Evolutionary conservation across 2,888 invertebrate species (phyloP).

Genomic region (Hyles lineata): DNA sequence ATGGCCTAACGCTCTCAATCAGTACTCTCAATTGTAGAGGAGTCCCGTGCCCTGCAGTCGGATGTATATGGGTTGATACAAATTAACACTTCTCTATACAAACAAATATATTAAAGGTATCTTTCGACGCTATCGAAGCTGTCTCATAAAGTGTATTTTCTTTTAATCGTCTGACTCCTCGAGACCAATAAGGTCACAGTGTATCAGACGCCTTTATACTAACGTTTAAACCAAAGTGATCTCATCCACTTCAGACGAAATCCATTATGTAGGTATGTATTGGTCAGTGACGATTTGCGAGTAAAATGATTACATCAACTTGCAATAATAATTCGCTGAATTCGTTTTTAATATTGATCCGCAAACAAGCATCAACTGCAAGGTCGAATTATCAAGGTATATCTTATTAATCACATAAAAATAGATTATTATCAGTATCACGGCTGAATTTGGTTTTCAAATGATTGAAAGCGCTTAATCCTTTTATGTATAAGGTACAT

Average conservation of each 20-base stretch:
- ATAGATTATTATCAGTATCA: background rate
- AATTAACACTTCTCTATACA: background rate
- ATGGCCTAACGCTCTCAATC: no score
- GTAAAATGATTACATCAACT: slow-evolving; percentile 27
- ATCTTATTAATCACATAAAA: slow-evolving; percentile 2
- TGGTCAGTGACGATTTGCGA: slow-evolving; percentile 22
- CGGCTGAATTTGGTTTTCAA: background rate
- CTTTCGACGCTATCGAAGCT: background rate
- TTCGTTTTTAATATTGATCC: slow-evolving; percentile 7
- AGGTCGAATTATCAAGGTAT: background rate
- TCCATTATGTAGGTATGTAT: slow-evolving; percentile 29
- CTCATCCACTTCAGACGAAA: slow-evolving; percentile 32
- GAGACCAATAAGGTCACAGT: slow-evolving; percentile 24
- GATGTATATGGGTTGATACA: no score
- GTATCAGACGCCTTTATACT: slow-evolving; percentile 16
- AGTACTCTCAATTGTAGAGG: no score
- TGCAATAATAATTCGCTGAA: slow-evolving; percentile 27
- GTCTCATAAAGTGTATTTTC: slow-evolving; percentile 4
- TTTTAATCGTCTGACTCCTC: slow-evolving; percentile 13
- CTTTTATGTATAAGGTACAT: background rate
- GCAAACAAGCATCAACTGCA: background rate
- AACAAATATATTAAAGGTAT: background rate
- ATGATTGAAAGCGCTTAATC: background rate
- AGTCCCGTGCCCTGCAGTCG: no score
- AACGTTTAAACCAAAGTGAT: slow-evolving; percentile 29